These are phyloP conservation scores for Halcyon leucocephala DNA, from an alignment of 2,797 vertebrate species.

Conservation along the genomic window DNA sequence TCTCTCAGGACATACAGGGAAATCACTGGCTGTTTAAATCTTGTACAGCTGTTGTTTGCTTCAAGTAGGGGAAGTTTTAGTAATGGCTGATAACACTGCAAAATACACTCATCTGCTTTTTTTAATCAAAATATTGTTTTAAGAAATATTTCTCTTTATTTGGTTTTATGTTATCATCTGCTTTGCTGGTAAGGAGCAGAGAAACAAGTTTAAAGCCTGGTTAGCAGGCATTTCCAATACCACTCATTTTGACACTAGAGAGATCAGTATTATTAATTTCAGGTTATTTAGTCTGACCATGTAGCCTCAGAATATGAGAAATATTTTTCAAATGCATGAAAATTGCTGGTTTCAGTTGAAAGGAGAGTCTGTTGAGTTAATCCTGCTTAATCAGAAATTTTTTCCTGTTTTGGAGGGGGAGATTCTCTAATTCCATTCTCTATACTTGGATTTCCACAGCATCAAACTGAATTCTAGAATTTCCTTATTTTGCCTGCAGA, in stretches of 20 bases:
- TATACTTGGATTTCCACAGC: not conserved
- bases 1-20: not conserved
- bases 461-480: not conserved
- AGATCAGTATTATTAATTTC: not conserved
- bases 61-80: not conserved
- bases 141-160: not conserved
- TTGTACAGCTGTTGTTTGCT: not conserved
- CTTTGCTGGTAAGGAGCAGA: not conserved
- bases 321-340: not conserved
- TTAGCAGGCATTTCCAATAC: not conserved
- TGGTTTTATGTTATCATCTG: not conserved
- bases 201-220: not conserved
- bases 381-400: not conserved
- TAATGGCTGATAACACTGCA: not conserved
- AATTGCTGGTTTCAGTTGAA: not conserved
- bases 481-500: not conserved
- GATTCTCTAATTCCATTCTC: not conserved
- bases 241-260: not conserved
- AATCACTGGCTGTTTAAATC: not conserved
- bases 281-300: not conserved
- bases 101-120: not conserved
- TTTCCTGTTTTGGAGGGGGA: not conserved
- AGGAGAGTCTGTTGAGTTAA: fast-evolving
- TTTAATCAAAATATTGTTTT: not conserved
- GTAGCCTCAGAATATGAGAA: not conserved